Conservation (phyloP, 2,888 invertebrate genomes). For the Bembecia ichneumoniformis region DNA sequence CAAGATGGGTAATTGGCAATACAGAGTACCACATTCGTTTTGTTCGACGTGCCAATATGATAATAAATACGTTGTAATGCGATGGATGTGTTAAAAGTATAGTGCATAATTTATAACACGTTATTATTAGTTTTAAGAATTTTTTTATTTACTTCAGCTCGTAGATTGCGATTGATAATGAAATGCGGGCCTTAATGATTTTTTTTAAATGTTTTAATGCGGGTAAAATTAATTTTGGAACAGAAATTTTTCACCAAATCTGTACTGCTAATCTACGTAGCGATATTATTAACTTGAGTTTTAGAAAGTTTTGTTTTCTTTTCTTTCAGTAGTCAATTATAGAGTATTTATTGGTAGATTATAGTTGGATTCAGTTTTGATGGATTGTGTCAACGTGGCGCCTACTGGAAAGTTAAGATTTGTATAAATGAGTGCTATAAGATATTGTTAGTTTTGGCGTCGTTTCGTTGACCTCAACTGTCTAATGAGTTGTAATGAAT, state of each 20-base stretch:
- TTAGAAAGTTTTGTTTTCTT: conserved; percentile 18
- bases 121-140: conserved; percentile 34
- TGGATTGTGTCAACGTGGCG: background rate
- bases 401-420: background rate
- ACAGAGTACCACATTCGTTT: too few relatives aligned
- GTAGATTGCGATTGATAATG: conserved; percentile 7
- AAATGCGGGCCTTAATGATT: too few relatives aligned
- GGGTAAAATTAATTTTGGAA: too few relatives aligned
- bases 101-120: conserved; percentile 28
- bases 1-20: too few relatives aligned
- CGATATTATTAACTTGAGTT: conserved; percentile 8
- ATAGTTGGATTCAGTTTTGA: conserved; percentile 31
- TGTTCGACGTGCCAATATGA: background rate
- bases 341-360: conserved; percentile 37
- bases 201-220: too few relatives aligned
- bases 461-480: too few relatives aligned
- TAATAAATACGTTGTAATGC: background rate
- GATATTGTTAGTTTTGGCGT: too few relatives aligned
- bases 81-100: conserved; percentile 3
- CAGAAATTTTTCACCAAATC: conserved; percentile 5
- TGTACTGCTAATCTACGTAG: conserved; percentile 28
- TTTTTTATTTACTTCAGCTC: conserved; percentile 15
- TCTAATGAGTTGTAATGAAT: too few relatives aligned
- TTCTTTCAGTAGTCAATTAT: conserved; percentile 39
- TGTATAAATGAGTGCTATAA: too few relatives aligned